A percentile compares a stretch with the other conserved stretches of the same genome.
phyloP scores from a whole-genome alignment of 2,113 vertebrate species.

The Bubo scandiacus region DNA sequence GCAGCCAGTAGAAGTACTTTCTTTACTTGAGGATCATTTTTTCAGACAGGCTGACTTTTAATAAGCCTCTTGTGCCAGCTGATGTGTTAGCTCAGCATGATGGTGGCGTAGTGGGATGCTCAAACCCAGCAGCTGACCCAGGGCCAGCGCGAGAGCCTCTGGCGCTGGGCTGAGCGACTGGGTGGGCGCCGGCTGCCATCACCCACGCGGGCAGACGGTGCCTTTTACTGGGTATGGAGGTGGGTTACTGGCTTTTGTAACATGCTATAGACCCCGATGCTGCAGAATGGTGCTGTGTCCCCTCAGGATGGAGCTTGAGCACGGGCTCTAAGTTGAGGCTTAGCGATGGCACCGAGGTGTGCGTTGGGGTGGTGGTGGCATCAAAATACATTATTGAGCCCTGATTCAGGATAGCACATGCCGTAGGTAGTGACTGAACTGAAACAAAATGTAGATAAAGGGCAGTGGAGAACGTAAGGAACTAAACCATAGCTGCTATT shows the following conservation, averaged over 20 bases:
- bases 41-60: constrained; percentile 45
- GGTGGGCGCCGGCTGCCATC: background rate
- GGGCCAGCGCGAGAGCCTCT: background rate
- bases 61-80: background rate
- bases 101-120: background rate
- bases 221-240: background rate
- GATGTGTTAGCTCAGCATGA: background rate
- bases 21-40: constrained; percentile 29
- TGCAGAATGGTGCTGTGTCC: background rate
- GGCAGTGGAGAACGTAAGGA: background rate
- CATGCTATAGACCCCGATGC: background rate
- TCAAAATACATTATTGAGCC: fast-evolving
- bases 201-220: background rate
- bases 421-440: background rate
- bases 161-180: background rate
- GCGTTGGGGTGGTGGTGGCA: fast-evolving
- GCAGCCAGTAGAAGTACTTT: background rate
- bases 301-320: background rate
- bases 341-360: background rate
- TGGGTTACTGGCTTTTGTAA: background rate
- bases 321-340: background rate
- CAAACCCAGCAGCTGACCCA: background rate
- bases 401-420: background rate
- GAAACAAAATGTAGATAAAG: background rate
- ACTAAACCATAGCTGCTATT: background rate